Base-by-base conservation (phyloP, 2,888 invertebrate species). In the Timandra comae region DNA sequence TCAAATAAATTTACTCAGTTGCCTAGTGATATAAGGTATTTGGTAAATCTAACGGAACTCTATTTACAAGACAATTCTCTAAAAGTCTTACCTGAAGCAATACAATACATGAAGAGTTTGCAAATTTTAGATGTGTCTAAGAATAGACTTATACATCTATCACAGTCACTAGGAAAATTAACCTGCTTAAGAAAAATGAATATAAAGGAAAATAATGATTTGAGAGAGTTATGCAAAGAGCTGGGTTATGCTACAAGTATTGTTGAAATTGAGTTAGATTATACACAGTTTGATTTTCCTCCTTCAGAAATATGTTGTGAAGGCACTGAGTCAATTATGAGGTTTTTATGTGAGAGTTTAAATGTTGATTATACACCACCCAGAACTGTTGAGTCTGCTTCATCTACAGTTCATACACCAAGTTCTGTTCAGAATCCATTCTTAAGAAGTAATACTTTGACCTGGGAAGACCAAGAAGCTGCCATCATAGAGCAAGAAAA, bases 41-140 rank as follows among this genome's bases (percentile, higher is more conserved):
- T 95, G 51, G 80, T 80, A 43, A 91, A 89, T 55, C 85, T 95
- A 49, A 88, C 89, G 84, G 93, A 94, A 67, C 76, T 95, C 38
- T 89, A 93, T 77, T 54, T 93, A 44, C 91, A 91, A 62, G 86
- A 91, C 59, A 95, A 95, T 86, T 85, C 86, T 41, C 68, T 95
- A 36, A 89, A 88, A 62, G 76, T 77, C 52, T 76, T 96, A 63
- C 94, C 95, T 43, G 88, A 89, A 38, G 87, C 88, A 44, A 87
- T 95, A 57, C 88, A 90, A 50, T 74, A 81, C 40, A 76, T 95
- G 52, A 76, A 77, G 43, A 87, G 88, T 46, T 82, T 95, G 43
- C 86, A 88, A 67, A 76, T 91, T 46, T 76, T 95, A 38, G 90
- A 94, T 86, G 72, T 91, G 20, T 91, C 93, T 16, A 86, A 88